Evolutionary conservation across 1,140 invertebrate genomes (phyloP).

Genomic region (Xylocopa sonorina): DNA sequence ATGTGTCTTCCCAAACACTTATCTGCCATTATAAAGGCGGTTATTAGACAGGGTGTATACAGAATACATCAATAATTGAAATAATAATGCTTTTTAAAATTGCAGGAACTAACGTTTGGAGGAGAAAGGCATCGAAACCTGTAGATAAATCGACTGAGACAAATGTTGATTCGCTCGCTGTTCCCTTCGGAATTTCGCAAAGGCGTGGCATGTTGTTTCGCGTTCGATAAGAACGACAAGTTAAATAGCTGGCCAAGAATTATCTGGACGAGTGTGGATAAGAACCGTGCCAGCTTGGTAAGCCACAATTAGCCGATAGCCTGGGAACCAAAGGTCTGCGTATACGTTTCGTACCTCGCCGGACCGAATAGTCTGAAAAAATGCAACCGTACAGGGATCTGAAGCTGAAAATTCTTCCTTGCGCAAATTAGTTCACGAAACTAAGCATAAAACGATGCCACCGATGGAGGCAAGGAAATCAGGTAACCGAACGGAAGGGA

Average conservation of each 20-base stretch:
- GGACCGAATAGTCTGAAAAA: constrained; percentile 51
- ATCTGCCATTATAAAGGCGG: too few relatives aligned
- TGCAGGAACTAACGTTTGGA: neutral
- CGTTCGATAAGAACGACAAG: constrained; percentile 47
- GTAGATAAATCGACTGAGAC: neutral
- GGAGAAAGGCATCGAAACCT: neutral
- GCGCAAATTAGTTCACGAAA: neutral
- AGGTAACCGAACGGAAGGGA: neutral
- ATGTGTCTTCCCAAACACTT: too few relatives aligned
- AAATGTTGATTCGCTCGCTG: constrained; percentile 27
- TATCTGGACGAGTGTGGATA: constrained; percentile 59
- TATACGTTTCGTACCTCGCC: constrained; percentile 16
- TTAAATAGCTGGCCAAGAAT: constrained; percentile 55
- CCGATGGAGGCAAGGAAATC: neutral
- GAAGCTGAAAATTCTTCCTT: too few relatives aligned
- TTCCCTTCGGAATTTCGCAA: constrained; percentile 2
- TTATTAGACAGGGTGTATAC: too few relatives aligned
- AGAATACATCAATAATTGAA: too few relatives aligned
- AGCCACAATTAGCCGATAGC: constrained; percentile 60
- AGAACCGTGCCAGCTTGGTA: constrained; percentile 62
- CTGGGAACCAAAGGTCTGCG: constrained; percentile 58
- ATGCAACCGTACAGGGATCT: too few relatives aligned
- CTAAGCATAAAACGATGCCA: neutral
- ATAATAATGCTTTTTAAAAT: too few relatives aligned
- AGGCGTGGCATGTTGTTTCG: constrained; percentile 44